Base-by-base conservation (phyloP, 1,140 invertebrate species). In the Zophobas atratus region DNA sequence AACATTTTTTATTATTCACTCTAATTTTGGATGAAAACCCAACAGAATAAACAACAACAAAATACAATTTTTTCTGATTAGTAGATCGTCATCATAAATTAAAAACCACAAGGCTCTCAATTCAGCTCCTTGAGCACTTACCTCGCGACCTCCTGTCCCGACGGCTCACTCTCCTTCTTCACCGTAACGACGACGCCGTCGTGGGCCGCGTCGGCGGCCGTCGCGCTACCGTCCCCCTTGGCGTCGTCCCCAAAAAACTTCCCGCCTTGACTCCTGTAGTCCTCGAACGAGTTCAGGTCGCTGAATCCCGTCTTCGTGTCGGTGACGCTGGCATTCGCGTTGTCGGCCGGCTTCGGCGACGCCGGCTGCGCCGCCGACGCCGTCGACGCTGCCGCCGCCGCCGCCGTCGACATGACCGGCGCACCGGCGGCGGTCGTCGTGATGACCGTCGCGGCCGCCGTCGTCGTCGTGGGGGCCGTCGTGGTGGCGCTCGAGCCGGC, bases 301-400 rank as follows among this genome's bases (percentile, higher is more conserved):
- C 48, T 81, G 71, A 80, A 82, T 32, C 34, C 53, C n/a, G 56
- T 74, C 6, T 72, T 72, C n/a, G 20, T 43, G 2, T 35, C 53
- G 33, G 79, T 77, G 78, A 86, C 38, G 46, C 32, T 53, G 51
- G 6, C 48, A 33, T 43, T 53, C 35, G 55, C 70, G 34, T 81
- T 81, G 33, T 77, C 80, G 2, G 67, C 56, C 32, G 73, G 48
- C 60, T 78, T 75, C 4, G 48, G 63, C 8, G 48, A 43, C 39
- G 33, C 70, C 84, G 77, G 85, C 53, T 78, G 71, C 82, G 8
- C 83, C 82, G 6, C 85, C 48, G 82, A 84, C 73, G 84, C 84
- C 53, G 83, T 80, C 79, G 82, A 84, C 63, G 82, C 79, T 20
- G 77, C 49, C 73, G 70, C 79, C n/a, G 80, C 80, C 8, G 81